phyloP scores from a whole-genome alignment of 2,797 vertebrate genomes.

The Limosa lapponica region DNA sequence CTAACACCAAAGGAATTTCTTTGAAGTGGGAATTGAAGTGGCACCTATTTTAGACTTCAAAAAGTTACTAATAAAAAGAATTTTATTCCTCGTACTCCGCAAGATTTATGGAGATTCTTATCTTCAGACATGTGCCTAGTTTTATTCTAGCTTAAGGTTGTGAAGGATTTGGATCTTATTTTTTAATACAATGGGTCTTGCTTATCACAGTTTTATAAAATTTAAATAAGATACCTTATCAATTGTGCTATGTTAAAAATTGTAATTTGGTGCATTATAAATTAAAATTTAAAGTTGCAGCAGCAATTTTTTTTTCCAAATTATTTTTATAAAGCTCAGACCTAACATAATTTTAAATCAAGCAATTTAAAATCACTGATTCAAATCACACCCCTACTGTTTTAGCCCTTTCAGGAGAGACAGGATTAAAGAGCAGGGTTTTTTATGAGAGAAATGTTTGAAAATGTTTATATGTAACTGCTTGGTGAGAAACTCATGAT shows the following conservation, averaged over 20 bases:
- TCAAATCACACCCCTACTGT: not conserved
- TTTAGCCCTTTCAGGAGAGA: not conserved
- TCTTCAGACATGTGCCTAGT: not conserved
- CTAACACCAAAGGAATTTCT: not conserved
- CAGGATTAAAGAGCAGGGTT: not conserved
- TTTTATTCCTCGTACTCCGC: not conserved
- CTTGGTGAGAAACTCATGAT: not conserved
- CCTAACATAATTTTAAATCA: not conserved
- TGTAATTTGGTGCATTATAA: not conserved
- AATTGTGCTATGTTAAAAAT: not conserved
- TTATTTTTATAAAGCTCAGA: not conserved
- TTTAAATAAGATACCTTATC: not conserved
- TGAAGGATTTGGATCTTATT: not conserved
- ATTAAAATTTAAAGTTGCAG: not conserved
- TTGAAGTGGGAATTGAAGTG: not conserved
- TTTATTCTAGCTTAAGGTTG: not conserved
- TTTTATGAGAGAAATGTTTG: not conserved
- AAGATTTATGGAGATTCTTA: not conserved
- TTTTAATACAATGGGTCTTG: not conserved
- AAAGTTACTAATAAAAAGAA: not conserved
- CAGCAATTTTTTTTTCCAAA: not conserved
- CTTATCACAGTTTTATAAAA: not conserved
- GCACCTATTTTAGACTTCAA: not conserved
- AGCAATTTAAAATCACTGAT: slow-evolving; percentile 10
- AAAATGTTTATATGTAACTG: not conserved